Base-by-base conservation (phyloP, 2,888 invertebrate genomes). In the Halictus quadricinctus region DNA sequence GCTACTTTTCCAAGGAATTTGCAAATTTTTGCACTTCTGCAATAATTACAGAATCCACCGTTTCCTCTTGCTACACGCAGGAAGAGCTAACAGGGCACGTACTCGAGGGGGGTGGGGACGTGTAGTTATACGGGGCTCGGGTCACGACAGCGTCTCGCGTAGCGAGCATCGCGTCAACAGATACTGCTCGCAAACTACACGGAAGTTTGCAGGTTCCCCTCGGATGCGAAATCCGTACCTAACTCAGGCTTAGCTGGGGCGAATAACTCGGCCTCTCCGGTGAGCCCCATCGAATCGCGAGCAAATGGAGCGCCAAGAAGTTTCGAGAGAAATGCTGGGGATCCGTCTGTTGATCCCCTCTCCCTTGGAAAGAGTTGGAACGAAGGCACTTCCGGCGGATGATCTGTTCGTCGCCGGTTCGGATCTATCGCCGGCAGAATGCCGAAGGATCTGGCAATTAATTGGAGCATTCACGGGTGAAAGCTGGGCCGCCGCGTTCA, bases 381-480 rank as follows among this genome's bases (percentile, higher is more conserved):
- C 41, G 29, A 36, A 4, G 18, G 21, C 69, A 41, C 41, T 41
- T 66, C 29, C 36, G 69, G 69, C 13, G 70, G 54, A 54, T 54
- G 21, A 70, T n/a, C 36, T 15, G 70, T 69, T 69, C 70, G 41
- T 21, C 18, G 79, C 58, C 43, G 69, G 43, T 6, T 60, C 69
- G 69, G 10, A 41, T 18, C 69, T 41, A 41, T 41, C 69, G 10
- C 21, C 29, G 70, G 46, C 41, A 66, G 50, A 66, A 66, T 4
- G 41, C 25, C n/a, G 36, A 36, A 79, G 78, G 76, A 85, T 87
- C 80, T 70, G 64, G 29, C 83, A 87, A 90, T 89, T 90, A 89
- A 90, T 88, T 86, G 79, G 83, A 73, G 82, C 86, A 78, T 83
- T 72, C 81, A 66, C 80, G 83, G 73, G 70, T 90, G 77, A 85